Percentiles rank a stretch among this genome's conserved stretches.
Evolutionary conservation across 2,888 invertebrate species (phyloP).

Genomic region (Melikaiella ostensackeni): DNA sequence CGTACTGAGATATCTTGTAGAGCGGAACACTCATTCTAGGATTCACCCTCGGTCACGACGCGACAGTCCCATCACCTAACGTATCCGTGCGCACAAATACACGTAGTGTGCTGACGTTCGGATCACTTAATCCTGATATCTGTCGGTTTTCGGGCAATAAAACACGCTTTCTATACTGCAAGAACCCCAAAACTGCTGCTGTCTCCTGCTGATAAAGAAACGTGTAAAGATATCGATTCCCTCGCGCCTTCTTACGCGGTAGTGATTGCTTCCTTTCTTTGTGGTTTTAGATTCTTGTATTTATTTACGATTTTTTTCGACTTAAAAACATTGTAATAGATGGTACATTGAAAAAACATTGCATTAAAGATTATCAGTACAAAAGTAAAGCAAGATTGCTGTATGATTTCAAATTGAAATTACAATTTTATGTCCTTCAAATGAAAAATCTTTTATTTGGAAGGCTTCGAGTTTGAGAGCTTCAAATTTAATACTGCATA

Average conservation of each 20-base stretch:
- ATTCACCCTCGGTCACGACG: constrained; percentile 45
- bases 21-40: background rate
- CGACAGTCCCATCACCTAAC: constrained; percentile 46
- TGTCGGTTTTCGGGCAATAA: constrained; percentile 82
- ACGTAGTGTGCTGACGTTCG: constrained; percentile 39
- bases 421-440: too few relatives aligned
- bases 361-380: too few relatives aligned
- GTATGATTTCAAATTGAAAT: too few relatives aligned
- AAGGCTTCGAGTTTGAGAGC: too few relatives aligned
- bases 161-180: constrained; percentile 77
- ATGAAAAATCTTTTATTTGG: too few relatives aligned
- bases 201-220: constrained; percentile 74
- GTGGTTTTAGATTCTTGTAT: background rate
- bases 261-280: background rate
- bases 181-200: constrained; percentile 64
- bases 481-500: too few relatives aligned
- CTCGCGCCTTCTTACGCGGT: constrained; percentile 55
- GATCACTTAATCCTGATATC: constrained; percentile 78
- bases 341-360: too few relatives aligned
- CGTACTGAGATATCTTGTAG: background rate
- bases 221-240: constrained; percentile 72
- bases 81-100: constrained; percentile 41
- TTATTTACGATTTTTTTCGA: background rate
- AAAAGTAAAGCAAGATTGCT: too few relatives aligned
- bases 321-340: background rate